Evolutionary conservation across 2,797 vertebrate species (phyloP), one percentile per base, ranked within the genome.

Genomic region (Scolopax rusticola): DNA sequence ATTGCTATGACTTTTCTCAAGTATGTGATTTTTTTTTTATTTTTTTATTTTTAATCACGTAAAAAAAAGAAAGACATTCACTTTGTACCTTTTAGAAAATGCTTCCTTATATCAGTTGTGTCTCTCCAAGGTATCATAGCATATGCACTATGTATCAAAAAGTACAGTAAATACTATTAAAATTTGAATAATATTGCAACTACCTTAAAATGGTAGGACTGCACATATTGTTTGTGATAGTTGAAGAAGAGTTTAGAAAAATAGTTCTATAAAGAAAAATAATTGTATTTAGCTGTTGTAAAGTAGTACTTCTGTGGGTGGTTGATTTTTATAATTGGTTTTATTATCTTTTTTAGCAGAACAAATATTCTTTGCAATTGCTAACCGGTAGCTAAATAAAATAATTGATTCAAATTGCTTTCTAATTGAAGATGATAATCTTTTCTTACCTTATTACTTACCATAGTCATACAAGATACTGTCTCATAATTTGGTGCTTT

Each of bases 381-480:
- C 28, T 84, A 41, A 56, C n/a, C 0, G 1, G 30, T 38, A 88
- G 25, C 38, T 41, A 69, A 79, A 50, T 73, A 53, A 85, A 90
- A 84, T 70, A 90, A 69, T 65, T 53, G 11, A 48, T 85, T 85
- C 32, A 36, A 70, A 30, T 11, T 79, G 41, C 80, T 88, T 87
- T 67, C 53, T 89, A 91, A 76, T 94, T 94, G 75, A 90, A 91
- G 70, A 68, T 83, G 8, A n/a, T 74, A 71, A 88, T 91, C 15
- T 86, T 61, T 88, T 90, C 23, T 56, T 77, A 45, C 40, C 13
- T 64, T 81, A 30, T 68, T 81, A 41, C 9, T 84, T 76, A 57
- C 13, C 67, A 13, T 59, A 80, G 32, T 51, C 9, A 51, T 90
- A 24, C 51, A 38, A 48, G 56, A 19, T 28, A 59, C 13, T 76